Percentiles rank a stretch among this genome's conserved stretches.
Evolutionary conservation across 2,113 vertebrate genomes (phyloP).

Genomic region (Mugil cephalus): DNA sequence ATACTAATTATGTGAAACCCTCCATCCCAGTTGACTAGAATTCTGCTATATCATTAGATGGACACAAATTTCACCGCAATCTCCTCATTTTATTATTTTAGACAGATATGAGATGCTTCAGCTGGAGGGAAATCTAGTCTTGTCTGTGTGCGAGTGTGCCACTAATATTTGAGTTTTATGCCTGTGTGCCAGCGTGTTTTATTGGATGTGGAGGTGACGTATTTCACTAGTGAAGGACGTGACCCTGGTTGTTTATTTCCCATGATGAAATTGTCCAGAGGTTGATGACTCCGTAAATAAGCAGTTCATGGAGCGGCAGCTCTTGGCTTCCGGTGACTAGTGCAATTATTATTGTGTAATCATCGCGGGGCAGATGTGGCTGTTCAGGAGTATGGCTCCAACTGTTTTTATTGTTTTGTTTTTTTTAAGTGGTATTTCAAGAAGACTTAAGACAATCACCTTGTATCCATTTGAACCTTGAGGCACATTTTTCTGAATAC

Average conservation of each 20-base stretch:
- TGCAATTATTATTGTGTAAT: slow-evolving; percentile 69
- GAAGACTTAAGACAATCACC: background rate
- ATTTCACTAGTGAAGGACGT: slow-evolving; percentile 90
- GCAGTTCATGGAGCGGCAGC: slow-evolving; percentile 72
- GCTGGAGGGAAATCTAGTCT: slow-evolving; percentile 36
- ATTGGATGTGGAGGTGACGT: slow-evolving; percentile 76
- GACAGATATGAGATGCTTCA: slow-evolving; percentile 20
- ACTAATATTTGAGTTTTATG: slow-evolving; percentile 75
- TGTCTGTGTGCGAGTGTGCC: slow-evolving; percentile 59
- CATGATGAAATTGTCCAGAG: slow-evolving; percentile 88
- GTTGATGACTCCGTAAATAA: slow-evolving; percentile 91
- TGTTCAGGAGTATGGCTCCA: slow-evolving; percentile 4
- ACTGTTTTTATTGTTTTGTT: background rate
- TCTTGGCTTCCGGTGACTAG: slow-evolving; percentile 59
- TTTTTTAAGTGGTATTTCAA: background rate
- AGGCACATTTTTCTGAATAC: background rate
- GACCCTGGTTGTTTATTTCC: slow-evolving; percentile 88
- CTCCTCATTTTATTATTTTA: slow-evolving; percentile 3
- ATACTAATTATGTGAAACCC: slow-evolving; percentile 35
- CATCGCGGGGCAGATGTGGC: slow-evolving; percentile 49
- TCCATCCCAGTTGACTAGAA: slow-evolving; percentile 25
- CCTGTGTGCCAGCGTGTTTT: slow-evolving; percentile 81
- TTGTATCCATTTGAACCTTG: background rate
- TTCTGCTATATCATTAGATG: slow-evolving; percentile 44
- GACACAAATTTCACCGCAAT: slow-evolving; percentile 37